Percentiles rank a stretch among this genome's conserved stretches.
phyloP scores from a whole-genome alignment of 2,888 invertebrate genomes.

The Syrista parreyssii region DNA sequence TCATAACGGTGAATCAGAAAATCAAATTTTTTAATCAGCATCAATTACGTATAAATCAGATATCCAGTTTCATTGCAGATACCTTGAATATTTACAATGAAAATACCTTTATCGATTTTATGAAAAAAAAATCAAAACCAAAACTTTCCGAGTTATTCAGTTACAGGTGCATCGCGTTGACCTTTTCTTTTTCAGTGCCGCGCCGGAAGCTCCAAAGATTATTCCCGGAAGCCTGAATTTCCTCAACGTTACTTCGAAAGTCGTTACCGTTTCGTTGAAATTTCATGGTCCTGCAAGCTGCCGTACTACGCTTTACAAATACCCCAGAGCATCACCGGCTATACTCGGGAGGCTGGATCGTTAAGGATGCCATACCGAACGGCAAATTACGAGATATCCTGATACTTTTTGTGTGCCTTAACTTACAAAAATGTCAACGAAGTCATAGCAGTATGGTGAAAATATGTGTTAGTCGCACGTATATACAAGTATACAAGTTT shows the following conservation, averaged over 20 bases:
- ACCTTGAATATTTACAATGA: background rate
- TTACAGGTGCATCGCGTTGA: background rate
- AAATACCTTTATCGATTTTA: too few species aligned
- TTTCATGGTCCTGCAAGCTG: background rate
- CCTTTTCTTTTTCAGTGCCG: background rate
- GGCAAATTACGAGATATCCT: conserved; percentile 9
- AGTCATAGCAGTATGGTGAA: background rate
- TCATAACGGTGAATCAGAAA: background rate
- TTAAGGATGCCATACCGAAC: background rate
- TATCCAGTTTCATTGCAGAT: background rate
- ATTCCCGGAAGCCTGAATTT: background rate
- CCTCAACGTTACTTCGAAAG: background rate
- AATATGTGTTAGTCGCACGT: background rate
- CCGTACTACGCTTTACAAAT: background rate
- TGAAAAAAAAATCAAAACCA: background rate
- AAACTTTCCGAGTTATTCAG: background rate
- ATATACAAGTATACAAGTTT: background rate
- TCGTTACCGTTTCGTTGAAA: background rate
- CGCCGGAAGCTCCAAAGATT: background rate
- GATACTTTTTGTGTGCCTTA: background rate
- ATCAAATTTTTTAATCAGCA: background rate
- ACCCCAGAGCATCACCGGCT: background rate
- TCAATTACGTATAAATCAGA: background rate
- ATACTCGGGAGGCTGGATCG: background rate
- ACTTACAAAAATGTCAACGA: background rate